phyloP scores from a whole-genome alignment of 2,797 vertebrate genomes.

The Sebastes oblongus region DNA sequence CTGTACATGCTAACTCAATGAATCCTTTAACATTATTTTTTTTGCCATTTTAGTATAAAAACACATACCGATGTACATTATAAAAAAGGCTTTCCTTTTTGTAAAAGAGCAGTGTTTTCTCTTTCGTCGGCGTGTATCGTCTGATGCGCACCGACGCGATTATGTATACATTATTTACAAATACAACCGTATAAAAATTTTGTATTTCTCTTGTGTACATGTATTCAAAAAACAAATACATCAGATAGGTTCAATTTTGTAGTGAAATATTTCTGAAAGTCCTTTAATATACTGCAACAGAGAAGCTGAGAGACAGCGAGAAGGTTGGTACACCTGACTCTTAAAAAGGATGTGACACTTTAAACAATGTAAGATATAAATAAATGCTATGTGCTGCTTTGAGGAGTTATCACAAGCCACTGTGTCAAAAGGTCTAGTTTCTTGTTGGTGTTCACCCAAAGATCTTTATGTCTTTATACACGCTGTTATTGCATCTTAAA shows the following conservation, averaged over 20 bases:
- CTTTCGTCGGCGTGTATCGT: not conserved
- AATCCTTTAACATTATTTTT: conserved; percentile 27
- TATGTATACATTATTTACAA: conserved; percentile 66
- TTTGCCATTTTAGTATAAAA: conserved; percentile 58
- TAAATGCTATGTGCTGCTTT: not conserved
- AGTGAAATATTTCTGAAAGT: conserved; percentile 49
- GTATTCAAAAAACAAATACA: conserved; percentile 42
- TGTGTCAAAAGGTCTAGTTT: not conserved
- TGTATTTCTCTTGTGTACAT: conserved; percentile 37
- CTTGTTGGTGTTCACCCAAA: not conserved
- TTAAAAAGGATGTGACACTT: conserved; percentile 22
- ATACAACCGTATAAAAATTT: conserved; percentile 57
- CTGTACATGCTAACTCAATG: conserved; percentile 56
- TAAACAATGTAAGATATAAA: not conserved
- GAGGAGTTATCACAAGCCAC: not conserved
- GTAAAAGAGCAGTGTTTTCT: conserved; percentile 49
- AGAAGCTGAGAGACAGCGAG: conserved; percentile 27
- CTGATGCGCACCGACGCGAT: not conserved
- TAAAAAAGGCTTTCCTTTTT: conserved; percentile 51
- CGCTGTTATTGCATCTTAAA: not conserved
- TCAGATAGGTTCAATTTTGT: conserved; percentile 32
- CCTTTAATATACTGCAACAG: conserved; percentile 51
- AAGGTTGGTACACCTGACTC: conserved; percentile 21
- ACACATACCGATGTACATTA: conserved; percentile 53
- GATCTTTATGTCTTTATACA: not conserved